phyloP scores from a whole-genome alignment of 1,140 invertebrate species.

The Frieseomelitta varia region DNA sequence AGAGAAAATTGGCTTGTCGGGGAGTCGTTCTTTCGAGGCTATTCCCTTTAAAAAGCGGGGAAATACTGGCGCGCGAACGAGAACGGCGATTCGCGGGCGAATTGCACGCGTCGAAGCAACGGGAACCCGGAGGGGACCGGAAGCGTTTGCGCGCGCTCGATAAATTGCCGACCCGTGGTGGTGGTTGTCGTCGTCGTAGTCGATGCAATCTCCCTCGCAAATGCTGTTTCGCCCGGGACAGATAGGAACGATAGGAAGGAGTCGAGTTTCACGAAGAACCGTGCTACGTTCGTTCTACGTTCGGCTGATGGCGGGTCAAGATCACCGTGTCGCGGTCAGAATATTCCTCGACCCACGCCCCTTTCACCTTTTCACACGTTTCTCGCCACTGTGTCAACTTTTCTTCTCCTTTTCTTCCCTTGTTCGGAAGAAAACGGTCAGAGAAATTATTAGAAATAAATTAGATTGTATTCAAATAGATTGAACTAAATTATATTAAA shows the following conservation, averaged over 20 bases:
- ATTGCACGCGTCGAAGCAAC: slow-evolving; percentile 14
- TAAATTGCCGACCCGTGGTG: slow-evolving; percentile 51
- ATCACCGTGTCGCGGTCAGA: slow-evolving; percentile 44
- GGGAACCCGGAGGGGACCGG: background rate
- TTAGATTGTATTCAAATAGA: no score
- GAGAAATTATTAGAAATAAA: background rate
- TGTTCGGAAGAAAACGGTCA: background rate
- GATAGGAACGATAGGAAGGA: background rate
- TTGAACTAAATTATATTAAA: no score
- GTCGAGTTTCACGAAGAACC: background rate
- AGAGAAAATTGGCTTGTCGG: background rate
- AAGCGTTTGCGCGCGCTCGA: slow-evolving; percentile 9
- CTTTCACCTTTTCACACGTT: background rate
- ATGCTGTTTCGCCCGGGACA: background rate
- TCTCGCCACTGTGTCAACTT: background rate
- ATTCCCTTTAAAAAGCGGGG: slow-evolving; percentile 43
- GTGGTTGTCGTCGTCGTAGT: background rate
- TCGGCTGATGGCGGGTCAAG: slow-evolving; percentile 27
- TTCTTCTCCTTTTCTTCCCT: background rate
- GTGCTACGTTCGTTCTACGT: background rate
- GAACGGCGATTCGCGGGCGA: background rate
- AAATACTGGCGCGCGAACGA: background rate
- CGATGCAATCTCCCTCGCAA: background rate
- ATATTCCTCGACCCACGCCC: background rate
- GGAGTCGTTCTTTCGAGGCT: background rate